phyloP scores from a whole-genome alignment of 2,113 vertebrate genomes.

The Peromyscus maniculatus region DNA sequence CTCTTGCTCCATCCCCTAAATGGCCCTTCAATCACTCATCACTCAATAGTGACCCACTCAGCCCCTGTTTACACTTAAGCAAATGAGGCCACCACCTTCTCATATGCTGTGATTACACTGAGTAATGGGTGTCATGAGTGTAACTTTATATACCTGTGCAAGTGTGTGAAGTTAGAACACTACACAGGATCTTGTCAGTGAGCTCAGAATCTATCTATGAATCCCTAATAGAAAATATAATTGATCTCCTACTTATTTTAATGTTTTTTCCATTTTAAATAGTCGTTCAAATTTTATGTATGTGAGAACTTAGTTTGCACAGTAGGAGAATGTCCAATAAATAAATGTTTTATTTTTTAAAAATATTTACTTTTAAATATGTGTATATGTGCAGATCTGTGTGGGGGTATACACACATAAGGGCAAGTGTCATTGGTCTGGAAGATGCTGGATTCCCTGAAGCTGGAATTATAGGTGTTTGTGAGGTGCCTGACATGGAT shows the following conservation, averaged over 20 bases:
- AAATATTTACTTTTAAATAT: background rate
- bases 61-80: background rate
- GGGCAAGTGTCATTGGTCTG: background rate
- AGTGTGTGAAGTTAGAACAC: background rate
- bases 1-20: background rate
- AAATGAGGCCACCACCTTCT: background rate
- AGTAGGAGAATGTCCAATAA: background rate
- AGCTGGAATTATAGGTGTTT: background rate
- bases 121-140: background rate
- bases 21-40: background rate
- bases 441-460: background rate
- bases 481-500: background rate
- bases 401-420: too few relatives aligned
- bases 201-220: background rate
- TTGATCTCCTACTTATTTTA: constrained; percentile 18
- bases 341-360: background rate
- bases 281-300: background rate
- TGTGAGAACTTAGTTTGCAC: background rate
- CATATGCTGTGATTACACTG: background rate
- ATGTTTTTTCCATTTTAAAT: background rate
- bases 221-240: background rate
- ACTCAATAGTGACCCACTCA: background rate
- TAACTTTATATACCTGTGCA: background rate
- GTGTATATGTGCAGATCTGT: background rate
- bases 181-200: background rate